A percentile compares a stretch with the other conserved stretches of the same genome.
Evolutionary conservation across 2,113 vertebrate genomes (phyloP).

Genomic region (Ornithorhynchus anatinus): DNA sequence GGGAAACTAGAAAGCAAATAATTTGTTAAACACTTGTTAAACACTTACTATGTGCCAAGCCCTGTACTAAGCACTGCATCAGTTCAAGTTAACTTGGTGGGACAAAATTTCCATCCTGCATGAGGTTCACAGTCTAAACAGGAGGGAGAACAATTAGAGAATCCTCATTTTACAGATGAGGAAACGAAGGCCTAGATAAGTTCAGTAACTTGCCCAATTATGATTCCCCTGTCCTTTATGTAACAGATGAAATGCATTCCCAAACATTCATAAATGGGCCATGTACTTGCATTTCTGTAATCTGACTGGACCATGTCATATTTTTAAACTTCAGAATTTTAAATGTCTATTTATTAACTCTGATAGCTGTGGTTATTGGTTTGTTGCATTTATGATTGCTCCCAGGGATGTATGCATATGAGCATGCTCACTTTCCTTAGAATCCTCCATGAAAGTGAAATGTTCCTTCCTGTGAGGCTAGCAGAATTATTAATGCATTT

Average conservation of each 20-base stretch:
- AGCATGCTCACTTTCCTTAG: no score
- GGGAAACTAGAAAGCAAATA: neutral
- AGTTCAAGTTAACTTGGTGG: no score
- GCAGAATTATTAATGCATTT: neutral
- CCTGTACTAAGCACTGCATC: no score
- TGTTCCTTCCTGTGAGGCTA: neutral
- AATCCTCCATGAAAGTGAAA: no score
- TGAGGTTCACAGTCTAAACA: no score
- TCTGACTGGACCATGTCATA: neutral
- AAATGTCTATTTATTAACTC: neutral
- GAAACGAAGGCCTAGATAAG: no score
- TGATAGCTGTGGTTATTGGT: conserved; percentile 21
- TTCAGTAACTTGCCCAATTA: no score
- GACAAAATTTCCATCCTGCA: no score
- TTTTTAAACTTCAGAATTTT: neutral
- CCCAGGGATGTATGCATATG: neutral
- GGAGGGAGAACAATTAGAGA: no score
- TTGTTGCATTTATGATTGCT: conserved; percentile 2
- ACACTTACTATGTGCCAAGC: no score
- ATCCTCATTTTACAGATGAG: no score
- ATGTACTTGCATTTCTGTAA: neutral
- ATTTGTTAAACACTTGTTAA: no score
- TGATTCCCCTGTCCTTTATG: neutral
- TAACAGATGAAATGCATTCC: neutral
- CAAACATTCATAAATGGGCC: neutral